These are phyloP conservation scores for Urocyon cinereoargenteus DNA, from an alignment of 2,797 vertebrate genomes.

Conservation along the genomic window DNA sequence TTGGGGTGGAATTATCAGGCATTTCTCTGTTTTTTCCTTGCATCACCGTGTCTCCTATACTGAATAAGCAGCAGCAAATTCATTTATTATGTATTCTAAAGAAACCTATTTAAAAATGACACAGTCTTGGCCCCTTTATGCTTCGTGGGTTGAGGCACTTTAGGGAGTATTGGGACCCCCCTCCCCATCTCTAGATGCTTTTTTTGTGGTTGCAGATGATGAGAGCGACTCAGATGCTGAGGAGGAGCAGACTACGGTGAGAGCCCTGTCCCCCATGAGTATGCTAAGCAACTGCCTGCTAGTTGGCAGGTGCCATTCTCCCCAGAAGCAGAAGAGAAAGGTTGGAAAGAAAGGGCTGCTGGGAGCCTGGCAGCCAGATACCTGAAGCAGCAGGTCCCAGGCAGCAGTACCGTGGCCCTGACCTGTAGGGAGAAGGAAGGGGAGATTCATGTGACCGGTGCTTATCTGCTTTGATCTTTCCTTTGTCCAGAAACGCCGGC, in stretches of 20 bases:
- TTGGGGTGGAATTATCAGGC: neutral
- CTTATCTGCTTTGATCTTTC: neutral
- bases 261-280: slow-evolving; percentile 31
- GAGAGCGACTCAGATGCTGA: slow-evolving; percentile 98
- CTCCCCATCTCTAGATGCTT: neutral
- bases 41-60: neutral
- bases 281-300: neutral
- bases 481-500: slow-evolving; percentile 92
- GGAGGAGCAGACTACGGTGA: slow-evolving; percentile 98
- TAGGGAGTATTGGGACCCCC: neutral
- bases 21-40: neutral
- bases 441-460: fast-evolving
- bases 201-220: slow-evolving; percentile 91
- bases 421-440: neutral
- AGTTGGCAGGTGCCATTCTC: neutral
- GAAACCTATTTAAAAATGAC: neutral
- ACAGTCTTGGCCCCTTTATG: neutral
- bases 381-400: neutral
- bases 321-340: neutral
- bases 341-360: neutral
- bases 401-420: neutral
- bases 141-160: neutral
- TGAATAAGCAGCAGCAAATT: slow-evolving; percentile 30
- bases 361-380: neutral
- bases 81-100: slow-evolving; percentile 37